Percentiles rank a stretch among this genome's conserved stretches.
phyloP scores from a whole-genome alignment of 2,797 vertebrate genomes.

The Erethizon dorsatum region DNA sequence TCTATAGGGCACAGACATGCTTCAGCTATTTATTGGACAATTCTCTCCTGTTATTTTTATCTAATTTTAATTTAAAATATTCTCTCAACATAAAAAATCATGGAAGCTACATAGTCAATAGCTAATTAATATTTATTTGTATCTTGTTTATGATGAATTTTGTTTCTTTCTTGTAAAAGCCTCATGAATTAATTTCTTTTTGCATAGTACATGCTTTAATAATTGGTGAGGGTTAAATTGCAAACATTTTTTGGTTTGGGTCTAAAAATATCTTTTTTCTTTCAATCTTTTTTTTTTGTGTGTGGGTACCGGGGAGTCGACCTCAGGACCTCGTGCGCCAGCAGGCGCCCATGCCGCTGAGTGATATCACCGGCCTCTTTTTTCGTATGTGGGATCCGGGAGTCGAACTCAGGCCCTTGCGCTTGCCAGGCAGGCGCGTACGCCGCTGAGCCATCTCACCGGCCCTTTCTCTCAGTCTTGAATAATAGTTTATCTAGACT shows the following conservation, averaged over 20 bases:
- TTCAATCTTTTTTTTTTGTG: neutral
- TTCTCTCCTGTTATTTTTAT: neutral
- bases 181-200: constrained; percentile 48
- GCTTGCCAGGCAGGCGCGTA: too few species aligned
- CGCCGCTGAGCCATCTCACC: too few species aligned
- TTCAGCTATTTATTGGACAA: neutral
- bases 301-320: too few species aligned
- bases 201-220: neutral
- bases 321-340: too few species aligned
- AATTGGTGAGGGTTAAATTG: neutral
- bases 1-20: neutral
- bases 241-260: neutral
- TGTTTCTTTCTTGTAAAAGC: neutral
- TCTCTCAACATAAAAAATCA: constrained; percentile 41
- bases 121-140: constrained; percentile 15
- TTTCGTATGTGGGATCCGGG: too few species aligned
- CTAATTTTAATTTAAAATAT: neutral
- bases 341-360: too few species aligned
- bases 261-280: constrained; percentile 41
- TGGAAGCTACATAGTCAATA: neutral
- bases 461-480: neutral
- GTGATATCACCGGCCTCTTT: too few species aligned
- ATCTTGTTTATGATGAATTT: constrained; percentile 10
- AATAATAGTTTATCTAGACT: constrained; percentile 14
- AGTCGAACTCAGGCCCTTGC: too few species aligned